These are phyloP conservation scores for Sarcophaga bullata DNA, from an alignment of 1,140 invertebrate species.

Conservation along the genomic window DNA sequence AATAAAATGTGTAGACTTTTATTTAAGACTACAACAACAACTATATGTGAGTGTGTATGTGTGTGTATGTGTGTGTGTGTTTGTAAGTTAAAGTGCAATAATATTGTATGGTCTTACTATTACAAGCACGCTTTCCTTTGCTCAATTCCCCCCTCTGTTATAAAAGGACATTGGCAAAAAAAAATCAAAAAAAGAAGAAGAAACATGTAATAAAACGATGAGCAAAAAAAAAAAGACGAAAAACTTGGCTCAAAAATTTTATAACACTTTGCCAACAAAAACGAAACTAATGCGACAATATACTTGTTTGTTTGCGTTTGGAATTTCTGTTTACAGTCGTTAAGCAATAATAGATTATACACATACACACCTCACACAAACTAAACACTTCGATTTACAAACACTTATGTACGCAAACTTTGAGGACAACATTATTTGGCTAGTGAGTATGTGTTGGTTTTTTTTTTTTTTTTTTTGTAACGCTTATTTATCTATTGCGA, in stretches of 20 bases:
- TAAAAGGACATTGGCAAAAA: background rate
- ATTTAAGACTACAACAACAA: too few species aligned
- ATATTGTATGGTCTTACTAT: background rate
- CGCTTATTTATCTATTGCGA: too few species aligned
- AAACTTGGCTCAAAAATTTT: slow-evolving; percentile 25
- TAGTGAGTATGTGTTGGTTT: too few species aligned
- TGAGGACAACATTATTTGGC: too few species aligned
- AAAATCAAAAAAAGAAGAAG: background rate
- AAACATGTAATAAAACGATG: background rate
- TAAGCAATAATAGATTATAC: slow-evolving; percentile 25
- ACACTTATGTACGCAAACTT: too few species aligned
- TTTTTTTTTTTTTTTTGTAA: too few species aligned
- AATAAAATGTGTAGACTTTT: background rate
- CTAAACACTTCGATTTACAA: background rate
- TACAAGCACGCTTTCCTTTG: too few species aligned
- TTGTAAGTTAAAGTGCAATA: too few species aligned
- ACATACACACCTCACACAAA: background rate
- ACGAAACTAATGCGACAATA: slow-evolving; percentile 37
- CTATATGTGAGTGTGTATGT: too few species aligned
- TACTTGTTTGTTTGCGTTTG: slow-evolving; percentile 36
- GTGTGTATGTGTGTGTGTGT: too few species aligned
- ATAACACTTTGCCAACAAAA: slow-evolving; percentile 25
- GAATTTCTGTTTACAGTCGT: slow-evolving; percentile 30
- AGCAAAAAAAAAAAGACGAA: background rate
- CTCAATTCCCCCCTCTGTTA: too few species aligned